Base-by-base conservation (phyloP, 2,797 vertebrate species). In the Anabacerthia variegaticeps region DNA sequence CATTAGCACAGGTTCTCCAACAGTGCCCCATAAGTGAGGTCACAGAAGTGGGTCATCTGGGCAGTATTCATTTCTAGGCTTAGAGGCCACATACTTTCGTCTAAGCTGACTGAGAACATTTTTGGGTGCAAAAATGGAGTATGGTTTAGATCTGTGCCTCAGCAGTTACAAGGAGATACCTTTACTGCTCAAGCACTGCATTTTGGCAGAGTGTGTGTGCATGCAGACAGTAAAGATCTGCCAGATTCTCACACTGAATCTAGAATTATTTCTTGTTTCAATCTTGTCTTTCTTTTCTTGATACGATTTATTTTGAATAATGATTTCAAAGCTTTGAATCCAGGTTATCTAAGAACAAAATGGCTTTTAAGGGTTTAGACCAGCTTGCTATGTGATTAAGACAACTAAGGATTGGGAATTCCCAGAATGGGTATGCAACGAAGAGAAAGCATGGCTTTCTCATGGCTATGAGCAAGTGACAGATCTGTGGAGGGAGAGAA, bases 241-340 rank as follows among this genome's bases (percentile, higher is more conserved):
- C 52, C 86, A 85, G 73, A 36, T 73, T 84, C 62, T 78, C 36
- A 73, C 43, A 51, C 3, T 3, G 26, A 75, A 77, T 91, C 68
- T 80, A 74, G 94, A 94, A 74, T 83, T 77, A 77, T 89, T 89
- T 91, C 61, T 85, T 88, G 10, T 73, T 72, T 89, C 71, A 85
- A 20, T 82, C 28, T 71, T 46, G 15, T 79, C 26, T 85, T 84
- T 71, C 27, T 86, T 78, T 92, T 89, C 65, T 51, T 88, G 79
- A 85, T 54, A 41, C 14, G 9, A 39, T 56, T 23, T 85, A 36
- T 75, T 91, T 49, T 83, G 41, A 80, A 43, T 58, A 37, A 54
- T 13, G 27, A 18, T 68, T 91, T 89, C 30, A 41, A 74, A 91
- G 59, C 0, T 79, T 91, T 91, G 85, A 12, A 54, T 69, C n/a